phyloP scores from a whole-genome alignment of 2,888 invertebrate species.

The Tortrix viridana region DNA sequence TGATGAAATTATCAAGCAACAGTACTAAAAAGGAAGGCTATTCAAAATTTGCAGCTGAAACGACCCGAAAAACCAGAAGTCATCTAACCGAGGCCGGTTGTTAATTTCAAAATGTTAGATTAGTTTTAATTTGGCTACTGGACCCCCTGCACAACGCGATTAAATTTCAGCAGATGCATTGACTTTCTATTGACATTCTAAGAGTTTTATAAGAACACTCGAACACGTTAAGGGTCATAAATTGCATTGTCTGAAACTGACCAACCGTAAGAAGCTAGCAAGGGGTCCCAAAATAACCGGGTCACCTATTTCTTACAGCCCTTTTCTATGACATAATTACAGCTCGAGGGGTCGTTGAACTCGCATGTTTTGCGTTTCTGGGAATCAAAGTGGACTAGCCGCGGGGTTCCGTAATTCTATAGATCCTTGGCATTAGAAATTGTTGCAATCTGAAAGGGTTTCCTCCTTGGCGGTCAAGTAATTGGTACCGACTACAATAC shows the following conservation, averaged over 20 bases:
- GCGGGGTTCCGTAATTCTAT: conserved; percentile 66
- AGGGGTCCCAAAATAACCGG: conserved; percentile 72
- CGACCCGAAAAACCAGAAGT: too few relatives aligned
- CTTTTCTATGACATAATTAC: conserved; percentile 73
- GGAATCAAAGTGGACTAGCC: conserved; percentile 69
- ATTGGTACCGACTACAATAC: conserved; percentile 26
- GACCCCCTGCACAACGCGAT: conserved; percentile 32
- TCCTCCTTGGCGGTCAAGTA: conserved; percentile 56
- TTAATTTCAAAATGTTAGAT: too few relatives aligned
- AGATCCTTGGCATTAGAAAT: conserved; percentile 56
- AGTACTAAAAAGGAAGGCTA: too few relatives aligned
- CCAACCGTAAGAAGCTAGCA: conserved; percentile 70
- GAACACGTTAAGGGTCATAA: conserved; percentile 64
- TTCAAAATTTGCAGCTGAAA: too few relatives aligned
- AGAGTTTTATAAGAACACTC: conserved; percentile 59
- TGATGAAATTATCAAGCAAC: too few relatives aligned
- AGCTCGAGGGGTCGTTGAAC: conserved; percentile 76
- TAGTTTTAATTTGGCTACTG: too few relatives aligned
- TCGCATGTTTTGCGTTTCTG: conserved; percentile 66
- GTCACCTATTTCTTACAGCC: conserved; percentile 78
- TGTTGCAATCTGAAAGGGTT: conserved; percentile 56
- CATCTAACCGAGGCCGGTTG: too few relatives aligned
- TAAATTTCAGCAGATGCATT: conserved; percentile 62
- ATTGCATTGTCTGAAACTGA: conserved; percentile 78
- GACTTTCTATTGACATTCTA: conserved; percentile 46